Evolutionary conservation across 2,888 invertebrate species (phyloP).

Genomic region (Osedax frankpressi): DNA sequence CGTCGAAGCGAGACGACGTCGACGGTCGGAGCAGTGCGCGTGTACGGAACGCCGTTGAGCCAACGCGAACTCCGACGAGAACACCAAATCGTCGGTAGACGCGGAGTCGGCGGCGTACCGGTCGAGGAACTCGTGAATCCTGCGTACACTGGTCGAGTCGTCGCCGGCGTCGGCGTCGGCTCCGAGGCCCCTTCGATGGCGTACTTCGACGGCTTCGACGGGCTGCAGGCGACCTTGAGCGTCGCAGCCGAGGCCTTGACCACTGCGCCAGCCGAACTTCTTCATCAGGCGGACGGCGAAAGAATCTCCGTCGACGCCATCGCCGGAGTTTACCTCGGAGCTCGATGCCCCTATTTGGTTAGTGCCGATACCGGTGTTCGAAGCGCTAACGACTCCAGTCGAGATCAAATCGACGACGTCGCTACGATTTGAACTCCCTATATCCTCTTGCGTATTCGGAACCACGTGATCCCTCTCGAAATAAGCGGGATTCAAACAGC

Average conservation of each 20-base stretch:
- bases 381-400: no score
- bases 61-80: not conserved
- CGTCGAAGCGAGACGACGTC: no score
- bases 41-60: not conserved
- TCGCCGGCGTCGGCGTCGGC: not conserved
- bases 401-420: no score
- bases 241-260: not conserved
- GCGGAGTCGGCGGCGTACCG: not conserved
- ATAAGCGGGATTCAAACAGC: no score
- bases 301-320: not conserved
- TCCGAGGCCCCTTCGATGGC: not conserved
- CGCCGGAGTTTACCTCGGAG: no score
- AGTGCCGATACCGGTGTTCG: no score
- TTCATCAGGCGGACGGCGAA: not conserved
- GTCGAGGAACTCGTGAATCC: not conserved
- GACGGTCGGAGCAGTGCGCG: not conserved
- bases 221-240: not conserved
- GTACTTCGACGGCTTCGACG: not conserved
- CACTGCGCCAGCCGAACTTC: not conserved
- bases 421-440: no score
- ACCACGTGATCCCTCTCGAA: no score
- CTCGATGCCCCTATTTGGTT: no score
- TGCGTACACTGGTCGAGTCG: not conserved
- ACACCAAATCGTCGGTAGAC: not conserved
- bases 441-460: no score